A percentile compares a stretch with the other conserved stretches of the same genome.
Conservation (phyloP, 2,888 invertebrate species). For the Ichneumon xanthorius region DNA sequence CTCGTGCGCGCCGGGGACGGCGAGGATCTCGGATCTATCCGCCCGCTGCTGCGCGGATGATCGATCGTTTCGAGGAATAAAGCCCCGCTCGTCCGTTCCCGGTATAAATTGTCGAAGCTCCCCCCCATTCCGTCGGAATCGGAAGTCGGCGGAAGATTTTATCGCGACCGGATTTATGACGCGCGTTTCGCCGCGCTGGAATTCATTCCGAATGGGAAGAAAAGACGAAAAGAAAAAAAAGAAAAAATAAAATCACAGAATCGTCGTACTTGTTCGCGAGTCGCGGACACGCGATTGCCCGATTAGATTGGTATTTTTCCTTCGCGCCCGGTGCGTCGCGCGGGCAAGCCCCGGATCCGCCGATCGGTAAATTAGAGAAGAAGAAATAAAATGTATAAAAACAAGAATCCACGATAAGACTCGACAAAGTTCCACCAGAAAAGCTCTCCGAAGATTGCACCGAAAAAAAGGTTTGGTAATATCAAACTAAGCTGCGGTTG, state of each 20-base stretch:
- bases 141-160: slow-evolving; percentile 63
- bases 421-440: background rate
- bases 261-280: background rate
- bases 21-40: slow-evolving; percentile 47
- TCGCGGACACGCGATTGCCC: slow-evolving; percentile 26
- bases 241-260: background rate
- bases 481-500: too few species aligned
- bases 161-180: slow-evolving; percentile 59
- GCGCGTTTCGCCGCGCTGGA: slow-evolving; percentile 29
- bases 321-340: slow-evolving; percentile 16
- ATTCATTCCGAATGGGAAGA: slow-evolving; percentile 13
- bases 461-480: too few species aligned
- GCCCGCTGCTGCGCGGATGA: slow-evolving; percentile 55
- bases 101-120: slow-evolving; percentile 7
- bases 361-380: slow-evolving; percentile 4
- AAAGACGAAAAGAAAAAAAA: background rate
- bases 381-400: background rate
- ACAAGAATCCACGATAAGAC: background rate
- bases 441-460: background rate
- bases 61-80: slow-evolving; percentile 57
- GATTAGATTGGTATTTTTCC: slow-evolving; percentile 39
- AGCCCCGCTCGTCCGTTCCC: slow-evolving; percentile 30
- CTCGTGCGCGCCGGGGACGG: background rate
- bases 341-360: background rate
- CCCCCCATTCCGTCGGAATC: slow-evolving; percentile 33